A percentile compares a stretch with the other conserved stretches of the same genome.
Evolutionary conservation across 1,140 invertebrate genomes (phyloP).

Genomic region (Rhyzopertha dominica): DNA sequence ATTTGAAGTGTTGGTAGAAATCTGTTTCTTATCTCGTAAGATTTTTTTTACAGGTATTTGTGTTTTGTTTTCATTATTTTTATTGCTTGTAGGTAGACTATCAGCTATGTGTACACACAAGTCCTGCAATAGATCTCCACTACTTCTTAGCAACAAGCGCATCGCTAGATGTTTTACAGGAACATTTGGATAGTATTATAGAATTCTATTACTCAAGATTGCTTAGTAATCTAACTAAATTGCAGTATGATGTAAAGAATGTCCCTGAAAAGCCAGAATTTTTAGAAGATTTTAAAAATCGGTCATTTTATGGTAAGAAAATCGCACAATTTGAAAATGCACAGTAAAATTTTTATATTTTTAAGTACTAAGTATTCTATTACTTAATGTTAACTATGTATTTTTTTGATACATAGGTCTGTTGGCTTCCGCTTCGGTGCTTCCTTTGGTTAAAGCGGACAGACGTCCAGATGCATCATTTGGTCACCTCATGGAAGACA

Average conservation of each 20-base stretch:
- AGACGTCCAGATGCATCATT: conserved; percentile 30
- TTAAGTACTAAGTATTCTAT: not conserved
- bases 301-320: conserved; percentile 34
- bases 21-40: too few relatives aligned
- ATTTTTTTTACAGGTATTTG: too few relatives aligned
- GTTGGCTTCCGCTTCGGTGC: conserved; percentile 28
- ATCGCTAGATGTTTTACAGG: conserved; percentile 26
- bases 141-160: conserved; percentile 51
- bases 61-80: conserved; percentile 5
- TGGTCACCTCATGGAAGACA: conserved; percentile 29
- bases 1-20: too few relatives aligned
- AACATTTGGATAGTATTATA: conserved; percentile 30
- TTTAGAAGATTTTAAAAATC: conserved; percentile 29
- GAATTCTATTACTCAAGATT: conserved; percentile 35
- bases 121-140: conserved; percentile 50
- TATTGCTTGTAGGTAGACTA: conserved; percentile 51
- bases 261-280: conserved; percentile 33
- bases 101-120: conserved; percentile 46
- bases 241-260: conserved; percentile 30
- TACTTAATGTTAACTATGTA: not conserved
- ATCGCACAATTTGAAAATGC: conserved; percentile 1
- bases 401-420: conserved; percentile 24
- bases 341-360: conserved; percentile 1
- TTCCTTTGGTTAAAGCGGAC: conserved; percentile 30
- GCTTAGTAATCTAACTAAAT: conserved; percentile 23